Percentiles rank a stretch among this genome's conserved stretches.
These are phyloP conservation scores for Sander lucioperca DNA, from an alignment of 2,113 vertebrate genomes.

Conservation along the genomic window DNA sequence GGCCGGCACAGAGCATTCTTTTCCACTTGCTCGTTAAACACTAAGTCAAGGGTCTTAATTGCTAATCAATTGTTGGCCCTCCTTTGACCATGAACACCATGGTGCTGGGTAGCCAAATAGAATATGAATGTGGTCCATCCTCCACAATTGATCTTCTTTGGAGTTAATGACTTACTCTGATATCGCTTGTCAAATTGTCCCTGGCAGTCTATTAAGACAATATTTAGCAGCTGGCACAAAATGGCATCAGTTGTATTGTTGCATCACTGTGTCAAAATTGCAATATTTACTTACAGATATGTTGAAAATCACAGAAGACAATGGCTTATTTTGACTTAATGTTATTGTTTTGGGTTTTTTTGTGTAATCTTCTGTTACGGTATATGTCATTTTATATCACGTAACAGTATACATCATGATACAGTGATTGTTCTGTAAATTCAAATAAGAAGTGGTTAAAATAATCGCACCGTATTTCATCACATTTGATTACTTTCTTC, in stretches of 20 bases:
- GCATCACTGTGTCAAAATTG: neutral
- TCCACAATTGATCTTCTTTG: conserved; percentile 39
- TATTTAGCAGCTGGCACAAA: neutral
- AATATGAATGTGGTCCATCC: conserved; percentile 66
- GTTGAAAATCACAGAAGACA: neutral
- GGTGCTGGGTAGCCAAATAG: conserved; percentile 44
- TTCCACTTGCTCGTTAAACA: conserved; percentile 51
- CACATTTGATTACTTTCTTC: no score
- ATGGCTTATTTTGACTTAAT: neutral
- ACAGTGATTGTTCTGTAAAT: neutral
- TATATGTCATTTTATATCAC: neutral
- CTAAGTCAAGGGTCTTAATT: conserved; percentile 60
- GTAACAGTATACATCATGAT: neutral
- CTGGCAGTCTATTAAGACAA: neutral
- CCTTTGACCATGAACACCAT: conserved; percentile 48
- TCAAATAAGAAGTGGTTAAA: neutral
- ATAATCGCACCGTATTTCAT: neutral
- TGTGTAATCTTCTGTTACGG: neutral
- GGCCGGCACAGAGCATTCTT: conserved; percentile 18
- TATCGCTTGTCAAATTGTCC: neutral
- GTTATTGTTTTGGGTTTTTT: neutral
- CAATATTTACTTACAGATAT: neutral
- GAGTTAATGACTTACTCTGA: conserved; percentile 17
- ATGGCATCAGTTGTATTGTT: conserved; percentile 15
- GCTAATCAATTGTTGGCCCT: conserved; percentile 66